Conservation (phyloP, 2,888 invertebrate genomes). For the Eremobia ochroleuca region DNA sequence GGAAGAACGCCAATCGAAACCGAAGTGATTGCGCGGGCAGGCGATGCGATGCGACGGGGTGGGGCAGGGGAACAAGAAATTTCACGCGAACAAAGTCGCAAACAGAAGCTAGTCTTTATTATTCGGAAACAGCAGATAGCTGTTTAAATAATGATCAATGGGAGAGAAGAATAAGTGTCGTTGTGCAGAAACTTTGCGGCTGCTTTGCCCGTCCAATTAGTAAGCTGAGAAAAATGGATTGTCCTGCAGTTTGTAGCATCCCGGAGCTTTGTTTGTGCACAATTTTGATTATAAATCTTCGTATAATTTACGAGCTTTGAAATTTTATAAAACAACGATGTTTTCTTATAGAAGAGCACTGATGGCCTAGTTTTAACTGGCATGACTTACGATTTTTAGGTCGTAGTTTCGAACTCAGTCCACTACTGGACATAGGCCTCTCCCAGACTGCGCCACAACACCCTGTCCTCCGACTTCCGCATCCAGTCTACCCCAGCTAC, state of each 20-base stretch:
- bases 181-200: slow-evolving; percentile 38
- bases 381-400: not conserved
- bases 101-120: not conserved
- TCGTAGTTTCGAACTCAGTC: not conserved
- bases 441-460: too few species aligned
- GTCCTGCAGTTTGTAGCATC: slow-evolving; percentile 50
- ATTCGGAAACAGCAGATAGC: not conserved
- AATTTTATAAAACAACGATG: too few species aligned
- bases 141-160: slow-evolving; percentile 49
- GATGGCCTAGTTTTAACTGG: not conserved
- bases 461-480: too few species aligned
- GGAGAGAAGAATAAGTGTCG: slow-evolving; percentile 28
- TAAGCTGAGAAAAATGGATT: slow-evolving; percentile 58
- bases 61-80: too few species aligned
- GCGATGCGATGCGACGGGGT: too few species aligned
- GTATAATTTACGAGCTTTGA: not conserved
- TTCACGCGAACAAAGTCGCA: too few species aligned
- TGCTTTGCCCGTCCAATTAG: slow-evolving; percentile 49
- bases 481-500: too few species aligned
- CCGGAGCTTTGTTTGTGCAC: slow-evolving; percentile 3
- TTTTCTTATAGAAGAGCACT: not conserved
- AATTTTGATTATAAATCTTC: slow-evolving; percentile 29
- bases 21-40: too few species aligned
- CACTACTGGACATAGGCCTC: too few species aligned
- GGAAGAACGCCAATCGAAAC: too few species aligned